Evolutionary conservation across 2,797 vertebrate species (phyloP), one percentile per base, ranked within the genome.

Genomic region (Anisognathus igniventris): DNA sequence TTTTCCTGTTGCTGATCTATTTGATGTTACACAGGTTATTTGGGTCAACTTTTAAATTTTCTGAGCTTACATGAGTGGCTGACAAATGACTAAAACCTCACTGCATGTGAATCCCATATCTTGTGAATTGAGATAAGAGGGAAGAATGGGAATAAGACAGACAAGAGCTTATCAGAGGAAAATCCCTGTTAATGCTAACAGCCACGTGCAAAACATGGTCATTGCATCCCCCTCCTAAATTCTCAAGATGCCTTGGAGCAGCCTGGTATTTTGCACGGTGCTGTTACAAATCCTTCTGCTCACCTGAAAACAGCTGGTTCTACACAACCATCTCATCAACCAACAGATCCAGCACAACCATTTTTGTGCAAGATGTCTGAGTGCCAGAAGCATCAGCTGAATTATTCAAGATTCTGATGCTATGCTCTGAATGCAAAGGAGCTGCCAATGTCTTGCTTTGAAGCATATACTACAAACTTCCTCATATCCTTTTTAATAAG

Each of bases 171-270:
- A 92, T 87, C 65, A 86, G 62, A 91, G 61, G 68, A 74, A 96
- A 92, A 96, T 91, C 79, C 57, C 35, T 39, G 44, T 92, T 96
- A 96, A 94, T 87, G 51, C 85, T 76, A 70, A 90, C 58, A 90
- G 81, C 84, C 81, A 84, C 4, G 22, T 88, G 58, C 87, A 91
- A 96, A 88, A 81, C 44, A 58, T 21, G 39, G n/a, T 73, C 76
- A 42, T 72, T 80, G 48, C 64, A 87, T 88, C 65, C 82, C 31
- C 51, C 48, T 70, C 39, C 58, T 54, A 95, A 92, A 94, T 93
- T 96, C 86, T 79, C 54, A 72, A 76, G 66, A 78, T 17, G 10
- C 44, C 70, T 86, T 66, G 16, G 79, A 91, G 48, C 66, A 84
- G 35, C 35, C 87, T 88, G 71, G 61, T 94, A 28, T 54, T 94